Evolutionary conservation across 2,888 invertebrate genomes (phyloP).

Genomic region (Andricus curvator): DNA sequence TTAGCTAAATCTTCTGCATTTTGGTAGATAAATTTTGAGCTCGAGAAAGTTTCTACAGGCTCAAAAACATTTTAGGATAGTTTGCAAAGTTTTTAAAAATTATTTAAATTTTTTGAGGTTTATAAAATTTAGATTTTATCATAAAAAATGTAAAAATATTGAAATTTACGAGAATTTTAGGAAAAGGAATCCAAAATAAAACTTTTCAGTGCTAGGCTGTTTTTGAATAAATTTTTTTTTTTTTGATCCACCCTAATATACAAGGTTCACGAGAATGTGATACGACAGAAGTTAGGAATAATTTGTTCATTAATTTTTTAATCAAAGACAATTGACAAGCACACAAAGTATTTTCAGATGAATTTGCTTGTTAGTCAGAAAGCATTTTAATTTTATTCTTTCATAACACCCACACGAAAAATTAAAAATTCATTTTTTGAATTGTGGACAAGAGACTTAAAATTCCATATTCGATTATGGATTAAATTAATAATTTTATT

Average conservation of each 20-base stretch:
- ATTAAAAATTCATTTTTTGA: background rate
- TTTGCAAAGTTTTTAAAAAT: background rate
- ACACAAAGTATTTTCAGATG: background rate
- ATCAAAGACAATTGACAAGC: background rate
- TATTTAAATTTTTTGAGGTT: no score
- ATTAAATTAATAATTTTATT: constrained; percentile 17
- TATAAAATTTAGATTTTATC: no score
- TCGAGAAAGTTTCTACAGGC: no score
- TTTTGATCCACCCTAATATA: no score
- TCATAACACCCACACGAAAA: background rate
- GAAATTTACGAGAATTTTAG: background rate
- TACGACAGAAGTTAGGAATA: background rate
- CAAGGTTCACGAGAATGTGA: background rate
- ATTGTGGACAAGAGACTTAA: constrained; percentile 9
- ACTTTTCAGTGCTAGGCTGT: no score
- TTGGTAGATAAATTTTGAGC: no score
- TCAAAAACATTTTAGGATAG: no score
- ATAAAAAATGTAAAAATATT: background rate
- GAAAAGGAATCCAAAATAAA: no score
- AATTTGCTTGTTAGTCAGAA: background rate
- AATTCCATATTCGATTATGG: background rate
- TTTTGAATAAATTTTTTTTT: no score
- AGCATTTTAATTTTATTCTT: background rate
- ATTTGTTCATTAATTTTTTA: background rate
- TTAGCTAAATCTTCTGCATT: no score